These are phyloP conservation scores for Sarcophaga bullata DNA, from an alignment of 1,140 invertebrate species.

Conservation along the genomic window DNA sequence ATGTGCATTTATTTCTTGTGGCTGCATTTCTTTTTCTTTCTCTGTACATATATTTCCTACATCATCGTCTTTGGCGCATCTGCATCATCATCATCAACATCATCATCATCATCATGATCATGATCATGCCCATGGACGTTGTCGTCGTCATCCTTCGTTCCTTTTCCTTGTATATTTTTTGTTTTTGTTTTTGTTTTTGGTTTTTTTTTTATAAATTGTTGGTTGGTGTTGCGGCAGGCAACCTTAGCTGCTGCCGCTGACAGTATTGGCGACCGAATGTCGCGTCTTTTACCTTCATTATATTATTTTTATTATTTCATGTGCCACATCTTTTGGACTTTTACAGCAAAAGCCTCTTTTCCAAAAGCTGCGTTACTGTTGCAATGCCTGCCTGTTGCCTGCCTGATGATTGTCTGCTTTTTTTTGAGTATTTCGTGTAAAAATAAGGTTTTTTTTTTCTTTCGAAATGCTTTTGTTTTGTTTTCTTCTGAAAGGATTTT, in stretches of 20 bases:
- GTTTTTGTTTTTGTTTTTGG: too few relatives aligned
- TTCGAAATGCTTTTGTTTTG: neutral
- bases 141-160: neutral
- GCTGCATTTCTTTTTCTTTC: neutral
- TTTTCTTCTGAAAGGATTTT: neutral
- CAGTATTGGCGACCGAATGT: slow-evolving; percentile 44
- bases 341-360: slow-evolving; percentile 15
- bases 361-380: neutral
- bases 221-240: neutral
- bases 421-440: neutral
- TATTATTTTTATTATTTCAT: slow-evolving; percentile 37
- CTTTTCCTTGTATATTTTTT: too few relatives aligned
- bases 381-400: too few relatives aligned
- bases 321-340: slow-evolving; percentile 24
- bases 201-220: too few relatives aligned
- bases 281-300: slow-evolving; percentile 41
- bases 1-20: neutral
- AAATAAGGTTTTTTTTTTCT: neutral
- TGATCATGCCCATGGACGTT: neutral
- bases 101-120: neutral
- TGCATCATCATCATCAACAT: neutral
- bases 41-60: slow-evolving; percentile 6
- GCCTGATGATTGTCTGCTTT: neutral
- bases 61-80: neutral
- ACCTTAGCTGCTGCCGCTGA: slow-evolving; percentile 8